Percentiles rank a stretch among this genome's conserved stretches.
Evolutionary conservation across 2,888 invertebrate genomes (phyloP).

Genomic region (Cistogaster globosa): DNA sequence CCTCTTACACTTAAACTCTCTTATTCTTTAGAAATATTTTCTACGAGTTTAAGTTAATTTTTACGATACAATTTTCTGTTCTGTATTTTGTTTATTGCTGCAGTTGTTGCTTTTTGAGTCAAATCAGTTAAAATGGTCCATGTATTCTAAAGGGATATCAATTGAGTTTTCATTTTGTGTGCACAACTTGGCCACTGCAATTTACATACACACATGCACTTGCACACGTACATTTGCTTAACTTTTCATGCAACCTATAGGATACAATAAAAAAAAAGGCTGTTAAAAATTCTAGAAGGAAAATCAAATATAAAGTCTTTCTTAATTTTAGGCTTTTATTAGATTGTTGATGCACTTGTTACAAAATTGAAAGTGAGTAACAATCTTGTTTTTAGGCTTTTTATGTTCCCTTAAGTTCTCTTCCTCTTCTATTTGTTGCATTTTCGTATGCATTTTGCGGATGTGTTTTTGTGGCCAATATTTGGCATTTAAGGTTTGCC

Average conservation of each 20-base stretch:
- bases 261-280: not conserved
- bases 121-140: slow-evolving; percentile 72
- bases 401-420: not conserved
- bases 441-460: slow-evolving; percentile 77
- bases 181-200: slow-evolving; percentile 66
- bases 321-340: slow-evolving; percentile 66
- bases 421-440: slow-evolving; percentile 22
- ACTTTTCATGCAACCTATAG: not conserved
- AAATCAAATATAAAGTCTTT: slow-evolving; percentile 55
- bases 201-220: slow-evolving; percentile 37
- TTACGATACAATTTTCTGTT: slow-evolving; percentile 12
- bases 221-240: slow-evolving; percentile 34
- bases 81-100: slow-evolving; percentile 1
- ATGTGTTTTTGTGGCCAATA: slow-evolving; percentile 83
- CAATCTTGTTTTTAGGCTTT: slow-evolving; percentile 47
- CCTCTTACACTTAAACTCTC: not conserved
- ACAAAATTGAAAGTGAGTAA: slow-evolving; percentile 35
- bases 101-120: slow-evolving; percentile 41
- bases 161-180: slow-evolving; percentile 75
- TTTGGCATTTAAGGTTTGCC: slow-evolving; percentile 77
- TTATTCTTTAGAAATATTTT: slow-evolving; percentile 37
- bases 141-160: slow-evolving; percentile 73
- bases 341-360: slow-evolving; percentile 59
- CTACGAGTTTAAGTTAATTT: slow-evolving; percentile 17
- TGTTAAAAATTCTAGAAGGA: slow-evolving; percentile 12